A percentile compares a stretch with the other conserved stretches of the same genome.
Conservation (phyloP, 2,888 invertebrate genomes). For the Herminia tarsipennalis region DNA sequence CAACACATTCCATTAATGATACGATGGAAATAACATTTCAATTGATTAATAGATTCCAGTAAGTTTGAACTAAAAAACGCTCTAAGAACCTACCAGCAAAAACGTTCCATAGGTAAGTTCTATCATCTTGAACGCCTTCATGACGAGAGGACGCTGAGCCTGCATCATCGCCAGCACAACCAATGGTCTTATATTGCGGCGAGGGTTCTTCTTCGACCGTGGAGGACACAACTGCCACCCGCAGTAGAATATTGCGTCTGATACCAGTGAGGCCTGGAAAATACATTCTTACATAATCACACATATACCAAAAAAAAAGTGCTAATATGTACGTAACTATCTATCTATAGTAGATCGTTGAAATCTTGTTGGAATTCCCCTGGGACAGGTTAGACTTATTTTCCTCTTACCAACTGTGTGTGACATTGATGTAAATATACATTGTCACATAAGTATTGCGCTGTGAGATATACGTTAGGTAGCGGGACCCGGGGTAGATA, state of each 20-base stretch:
- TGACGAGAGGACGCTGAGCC: slow-evolving; percentile 70
- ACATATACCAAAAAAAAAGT: not conserved
- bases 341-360: too few relatives aligned
- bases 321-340: too few relatives aligned
- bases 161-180: slow-evolving; percentile 66
- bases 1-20: too few relatives aligned
- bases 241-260: slow-evolving; percentile 73
- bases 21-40: too few relatives aligned
- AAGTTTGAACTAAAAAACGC: not conserved
- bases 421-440: too few relatives aligned
- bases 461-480: not conserved
- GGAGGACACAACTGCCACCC: slow-evolving; percentile 67
- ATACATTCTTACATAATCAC: not conserved
- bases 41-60: not conserved
- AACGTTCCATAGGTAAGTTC: slow-evolving; percentile 72
- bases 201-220: slow-evolving; percentile 32
- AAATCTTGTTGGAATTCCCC: too few relatives aligned
- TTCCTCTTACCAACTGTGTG: too few relatives aligned
- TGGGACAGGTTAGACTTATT: too few relatives aligned
- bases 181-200: slow-evolving; percentile 54
- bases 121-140: slow-evolving; percentile 80
- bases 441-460: too few relatives aligned
- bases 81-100: slow-evolving; percentile 51
- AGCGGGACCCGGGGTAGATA: too few relatives aligned
- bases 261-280: slow-evolving; percentile 67